Evolutionary conservation across 92 coral and sea anemone genomes (phyloP), one percentile per base, ranked within the genome.

Genomic region (Virgularia gustaviana): DNA sequence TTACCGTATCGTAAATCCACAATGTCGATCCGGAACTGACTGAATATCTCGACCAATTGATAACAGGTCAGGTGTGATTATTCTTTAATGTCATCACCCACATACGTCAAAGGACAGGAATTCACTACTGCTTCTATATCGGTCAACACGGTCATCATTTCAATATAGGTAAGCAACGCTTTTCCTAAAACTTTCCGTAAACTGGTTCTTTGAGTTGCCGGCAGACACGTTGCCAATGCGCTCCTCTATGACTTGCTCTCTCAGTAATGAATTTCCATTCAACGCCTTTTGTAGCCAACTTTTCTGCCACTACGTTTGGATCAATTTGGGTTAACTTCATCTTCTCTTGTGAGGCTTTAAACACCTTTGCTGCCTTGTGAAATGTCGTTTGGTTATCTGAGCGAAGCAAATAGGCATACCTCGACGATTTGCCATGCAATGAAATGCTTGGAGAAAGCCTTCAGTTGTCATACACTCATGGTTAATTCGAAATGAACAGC

Each of bases 171-270:
- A 19, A 57, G 24, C 0, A 73, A 35, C 18, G 71, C 70, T 45
- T 73, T 73, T 1, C 80, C 80, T 33, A 61, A n/a, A 6, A 75
- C 73, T 39, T 53, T 8, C 32, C 80, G 15, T 6, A 60, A 35
- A n/a, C n/a, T 12, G 61, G 73, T 43, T 75, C 80, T 42, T 75
- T 75, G 11, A 75, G 43, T 1, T 38, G 75, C 2, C 80, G 36
- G 27, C 80, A 75, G 6, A 75, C 75, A 34, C 80, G 11, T 61
- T 63, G 72, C 74, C 74, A 75, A 6, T 63, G 49, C 2, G 72
- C 80, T 27, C 73, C 80, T 2, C 80, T 16, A n/a, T 44, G 62
- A 42, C 76, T 63, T 9, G 80, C 76, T 42, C 43, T 63, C 23
- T 63, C 49, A 31, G 79, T 73, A 16, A 58, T 73, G 35, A 73